phyloP scores from a whole-genome alignment of 2,888 invertebrate species.

The Herminia tarsipennalis region DNA sequence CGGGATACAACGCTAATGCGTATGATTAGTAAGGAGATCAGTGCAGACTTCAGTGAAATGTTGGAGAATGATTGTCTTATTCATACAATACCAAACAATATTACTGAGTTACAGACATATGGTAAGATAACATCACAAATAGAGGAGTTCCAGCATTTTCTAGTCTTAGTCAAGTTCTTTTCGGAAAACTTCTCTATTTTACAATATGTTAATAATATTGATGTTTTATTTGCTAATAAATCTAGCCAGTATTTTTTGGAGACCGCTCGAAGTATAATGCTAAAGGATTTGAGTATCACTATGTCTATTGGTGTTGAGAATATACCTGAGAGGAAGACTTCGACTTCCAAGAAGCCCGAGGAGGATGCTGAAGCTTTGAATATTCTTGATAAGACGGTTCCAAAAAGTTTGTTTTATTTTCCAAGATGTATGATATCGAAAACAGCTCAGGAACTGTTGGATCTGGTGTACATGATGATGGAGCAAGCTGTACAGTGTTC shows the following conservation, averaged over 20 bases:
- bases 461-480: constrained; percentile 87
- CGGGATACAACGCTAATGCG: constrained; percentile 78
- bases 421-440: constrained; percentile 87
- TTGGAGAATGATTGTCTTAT: constrained; percentile 91
- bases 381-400: constrained; percentile 72
- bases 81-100: constrained; percentile 91
- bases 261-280: constrained; percentile 90
- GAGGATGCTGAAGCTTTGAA: constrained; percentile 66
- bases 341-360: constrained; percentile 18
- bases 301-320: constrained; percentile 84
- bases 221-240: constrained; percentile 91
- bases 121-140: constrained; percentile 87
- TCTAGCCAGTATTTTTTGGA: constrained; percentile 90
- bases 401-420: constrained; percentile 78
- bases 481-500: constrained; percentile 87
- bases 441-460: constrained; percentile 87
- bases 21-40: constrained; percentile 84
- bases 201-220: constrained; percentile 90
- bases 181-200: constrained; percentile 84
- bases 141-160: constrained; percentile 87
- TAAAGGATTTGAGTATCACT: constrained; percentile 92
- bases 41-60: constrained; percentile 86
- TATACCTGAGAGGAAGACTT: constrained; percentile 49
- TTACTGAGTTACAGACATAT: constrained; percentile 89
- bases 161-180: constrained; percentile 87